Percentiles rank a stretch among this genome's conserved stretches.
Conservation (phyloP, 2,888 invertebrate species). For the Eristalis tenax region DNA sequence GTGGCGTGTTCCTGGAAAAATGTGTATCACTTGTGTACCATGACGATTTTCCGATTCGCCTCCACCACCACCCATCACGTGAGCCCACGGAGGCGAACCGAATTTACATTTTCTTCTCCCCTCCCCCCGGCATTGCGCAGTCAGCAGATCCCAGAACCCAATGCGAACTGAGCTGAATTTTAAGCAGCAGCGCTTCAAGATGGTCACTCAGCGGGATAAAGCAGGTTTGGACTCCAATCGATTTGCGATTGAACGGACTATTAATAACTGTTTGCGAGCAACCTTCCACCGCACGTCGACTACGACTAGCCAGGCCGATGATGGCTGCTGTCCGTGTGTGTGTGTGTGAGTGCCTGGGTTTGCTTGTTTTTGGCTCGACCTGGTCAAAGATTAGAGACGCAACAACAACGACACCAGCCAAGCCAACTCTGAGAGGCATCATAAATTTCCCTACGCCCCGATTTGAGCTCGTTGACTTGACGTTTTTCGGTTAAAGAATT, state of each 20-base stretch:
- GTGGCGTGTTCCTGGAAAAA: constrained; percentile 61
- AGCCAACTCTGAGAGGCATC: constrained; percentile 31
- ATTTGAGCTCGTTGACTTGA: constrained; percentile 68
- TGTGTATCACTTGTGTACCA: constrained; percentile 66
- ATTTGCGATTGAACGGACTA: constrained; percentile 69
- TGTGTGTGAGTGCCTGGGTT: background rate
- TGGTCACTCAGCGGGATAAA: constrained; percentile 33
- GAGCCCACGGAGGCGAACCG: background rate
- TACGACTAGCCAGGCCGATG: constrained; percentile 16
- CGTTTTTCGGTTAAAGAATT: constrained; percentile 67
- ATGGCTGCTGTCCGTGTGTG: constrained; percentile 11
- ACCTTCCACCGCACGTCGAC: constrained; percentile 27
- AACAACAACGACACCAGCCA: background rate
- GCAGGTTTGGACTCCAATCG: constrained; percentile 65
- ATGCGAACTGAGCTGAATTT: constrained; percentile 47
- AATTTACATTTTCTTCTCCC: constrained; percentile 56
- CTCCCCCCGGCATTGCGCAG: background rate
- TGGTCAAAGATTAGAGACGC: constrained; percentile 60
- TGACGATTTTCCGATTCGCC: constrained; percentile 69
- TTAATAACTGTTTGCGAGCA: constrained; percentile 67
- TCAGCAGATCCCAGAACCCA: background rate
- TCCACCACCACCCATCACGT: constrained; percentile 9
- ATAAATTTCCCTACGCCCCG: constrained; percentile 68
- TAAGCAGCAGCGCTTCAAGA: constrained; percentile 49
- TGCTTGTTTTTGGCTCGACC: constrained; percentile 49